Base-by-base conservation (phyloP, 1,140 invertebrate genomes). In the Trinorchestia longiramus region DNA sequence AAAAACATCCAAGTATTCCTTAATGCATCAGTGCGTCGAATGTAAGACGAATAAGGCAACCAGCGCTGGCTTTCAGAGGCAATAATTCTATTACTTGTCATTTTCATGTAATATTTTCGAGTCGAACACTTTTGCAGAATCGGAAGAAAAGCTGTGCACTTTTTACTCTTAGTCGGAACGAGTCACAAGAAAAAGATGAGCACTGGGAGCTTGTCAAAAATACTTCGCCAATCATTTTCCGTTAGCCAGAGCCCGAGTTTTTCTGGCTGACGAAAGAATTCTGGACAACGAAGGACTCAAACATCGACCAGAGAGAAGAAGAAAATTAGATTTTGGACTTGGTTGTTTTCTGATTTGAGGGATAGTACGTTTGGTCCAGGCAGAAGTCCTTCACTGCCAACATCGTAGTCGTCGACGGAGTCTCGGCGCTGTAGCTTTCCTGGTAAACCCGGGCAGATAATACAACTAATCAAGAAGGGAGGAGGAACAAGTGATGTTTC, bases 141-240 rank as follows among this genome's bases (percentile, higher is more conserved):
- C 88, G 88, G 41, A 43, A 90, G 47, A 90, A 90, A 41, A 43
- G n/a, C 43, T 90, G n/a, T 41, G 23, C 43, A 42, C 43, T 90
- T 94, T 94, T 94, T 94, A 40, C 41, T 94, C 44, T 45, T 47
- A n/a, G 41, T 45, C 43, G 92, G 44, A 45, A 40, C 92, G 92
- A 94, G 43, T 94, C 44, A 47, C 43, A 47, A 94, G 92, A 47
- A 94, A 94, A 94, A 94, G 44, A 47, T 45, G 92, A 94, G 92
- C 44, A 43, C 41, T 43, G 43, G 40, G 43, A 47, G 92, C 92
- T 45, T 45, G 92, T 94, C 92, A 43, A 94, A 94, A 94, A 94
- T 94, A 94, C 43, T 94, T 47, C 43, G 40, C 92, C 92, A 94
- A 94, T 94, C 92, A 94, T 94, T 94, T 94, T 47, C 92, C 92